These are phyloP conservation scores for Neodontobutis hainanensis DNA, from an alignment of 2,113 vertebrate genomes.

Conservation along the genomic window DNA sequence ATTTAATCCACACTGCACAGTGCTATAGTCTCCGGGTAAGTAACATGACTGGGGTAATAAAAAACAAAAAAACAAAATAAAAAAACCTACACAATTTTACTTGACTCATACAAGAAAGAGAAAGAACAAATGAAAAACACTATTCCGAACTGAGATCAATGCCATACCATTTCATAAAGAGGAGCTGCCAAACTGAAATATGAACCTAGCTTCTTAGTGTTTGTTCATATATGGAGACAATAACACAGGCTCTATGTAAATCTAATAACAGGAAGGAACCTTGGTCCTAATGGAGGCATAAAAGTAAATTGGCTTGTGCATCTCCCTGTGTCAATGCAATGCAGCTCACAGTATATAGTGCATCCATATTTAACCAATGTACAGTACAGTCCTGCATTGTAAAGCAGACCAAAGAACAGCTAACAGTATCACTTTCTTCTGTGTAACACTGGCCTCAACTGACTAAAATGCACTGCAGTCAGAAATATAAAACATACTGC, in stretches of 20 bases:
- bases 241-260: not conserved
- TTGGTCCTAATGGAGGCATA: not conserved
- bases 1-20: too few relatives aligned
- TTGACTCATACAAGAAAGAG: not conserved
- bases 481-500: conserved; percentile 5
- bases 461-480: conserved; percentile 6
- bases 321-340: not conserved
- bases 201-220: not conserved
- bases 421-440: conserved; percentile 2
- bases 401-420: conserved; percentile 5
- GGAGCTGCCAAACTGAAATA: not conserved
- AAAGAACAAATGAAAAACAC: not conserved
- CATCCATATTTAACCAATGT: not conserved
- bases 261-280: not conserved
- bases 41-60: too few relatives aligned
- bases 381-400: conserved; percentile 22
- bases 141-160: not conserved
- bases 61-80: too few relatives aligned
- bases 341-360: not conserved
- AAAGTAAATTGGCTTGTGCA: not conserved
- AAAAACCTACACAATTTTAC: too few relatives aligned
- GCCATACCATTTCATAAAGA: not conserved
- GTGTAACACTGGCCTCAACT: conserved; percentile 19
- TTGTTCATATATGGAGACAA: not conserved
- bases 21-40: too few relatives aligned